Percentiles rank a stretch among this genome's conserved stretches.
phyloP scores from a whole-genome alignment of 2,888 invertebrate genomes.

The Cepaea hortensis region DNA sequence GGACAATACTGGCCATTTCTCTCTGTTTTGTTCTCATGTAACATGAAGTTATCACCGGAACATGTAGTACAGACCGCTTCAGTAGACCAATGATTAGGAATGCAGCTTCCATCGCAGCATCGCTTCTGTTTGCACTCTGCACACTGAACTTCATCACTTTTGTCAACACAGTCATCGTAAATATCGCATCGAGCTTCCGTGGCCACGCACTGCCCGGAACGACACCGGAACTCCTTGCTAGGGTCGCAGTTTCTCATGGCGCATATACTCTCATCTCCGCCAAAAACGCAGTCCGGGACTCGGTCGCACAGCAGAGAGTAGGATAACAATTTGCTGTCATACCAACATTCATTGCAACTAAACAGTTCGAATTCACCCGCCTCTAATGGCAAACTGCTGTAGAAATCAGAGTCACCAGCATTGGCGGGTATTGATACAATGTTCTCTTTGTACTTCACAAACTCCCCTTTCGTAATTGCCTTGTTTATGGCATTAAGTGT shows the following conservation, averaged over 20 bases:
- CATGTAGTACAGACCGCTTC: not conserved
- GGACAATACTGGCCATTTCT: not conserved
- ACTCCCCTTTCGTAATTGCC: not conserved
- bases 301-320: conserved; percentile 29
- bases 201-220: conserved; percentile 27
- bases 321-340: not conserved
- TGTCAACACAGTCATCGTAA: conserved; percentile 22
- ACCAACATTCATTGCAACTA: not conserved
- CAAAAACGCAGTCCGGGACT: not conserved
- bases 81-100: conserved; percentile 16
- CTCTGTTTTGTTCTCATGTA: not conserved
- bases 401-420: not conserved
- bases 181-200: conserved; percentile 8
- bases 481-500: no score
- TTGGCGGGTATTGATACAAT: conserved; percentile 11
- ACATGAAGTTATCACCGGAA: no score
- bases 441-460: not conserved
- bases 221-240: not conserved
- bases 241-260: not conserved
- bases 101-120: conserved; percentile 11
- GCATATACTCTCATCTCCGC: conserved; percentile 15
- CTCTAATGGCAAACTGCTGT: not conserved
- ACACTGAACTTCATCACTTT: conserved; percentile 19
- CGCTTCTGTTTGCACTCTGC: not conserved
- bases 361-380: not conserved